These are phyloP conservation scores for Diloba caeruleocephala DNA, from an alignment of 2,888 invertebrate genomes.

Conservation along the genomic window DNA sequence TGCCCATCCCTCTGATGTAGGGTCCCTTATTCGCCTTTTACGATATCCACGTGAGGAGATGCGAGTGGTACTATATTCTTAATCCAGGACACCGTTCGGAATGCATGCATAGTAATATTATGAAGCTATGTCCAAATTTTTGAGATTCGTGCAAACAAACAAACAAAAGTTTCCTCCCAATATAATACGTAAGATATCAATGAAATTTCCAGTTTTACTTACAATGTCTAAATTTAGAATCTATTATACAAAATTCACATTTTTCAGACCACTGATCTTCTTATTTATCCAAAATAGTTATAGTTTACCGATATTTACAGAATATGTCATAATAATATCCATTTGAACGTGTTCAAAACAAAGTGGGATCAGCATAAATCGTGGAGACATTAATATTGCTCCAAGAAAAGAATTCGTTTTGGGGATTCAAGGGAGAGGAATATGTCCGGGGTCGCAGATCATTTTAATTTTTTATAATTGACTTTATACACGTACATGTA, in stretches of 20 bases:
- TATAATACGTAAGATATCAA: no score
- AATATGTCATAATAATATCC: slow-evolving; percentile 17
- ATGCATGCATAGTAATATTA: no score
- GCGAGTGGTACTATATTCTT: no score
- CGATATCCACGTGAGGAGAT: no score
- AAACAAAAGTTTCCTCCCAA: no score
- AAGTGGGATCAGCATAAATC: slow-evolving; percentile 13
- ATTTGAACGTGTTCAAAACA: slow-evolving; percentile 12
- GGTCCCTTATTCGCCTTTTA: no score
- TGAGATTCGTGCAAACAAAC: no score
- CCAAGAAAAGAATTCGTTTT: slow-evolving; percentile 1
- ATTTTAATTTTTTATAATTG: background rate
- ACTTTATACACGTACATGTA: no score
- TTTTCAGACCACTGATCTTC: slow-evolving; percentile 2
- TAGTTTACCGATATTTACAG: slow-evolving; percentile 9
- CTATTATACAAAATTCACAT: background rate
- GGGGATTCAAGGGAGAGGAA: slow-evolving; percentile 2
- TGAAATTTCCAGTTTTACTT: background rate
- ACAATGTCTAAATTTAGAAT: background rate
- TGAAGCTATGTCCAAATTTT: no score
- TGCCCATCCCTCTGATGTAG: no score
- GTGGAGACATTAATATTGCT: slow-evolving; percentile 26
- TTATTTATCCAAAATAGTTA: slow-evolving; percentile 1
- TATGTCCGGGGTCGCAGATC: background rate
- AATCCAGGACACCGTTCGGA: no score